Conservation (phyloP, 2,888 invertebrate species). For the Lepeophtheirus nordmannii region DNA sequence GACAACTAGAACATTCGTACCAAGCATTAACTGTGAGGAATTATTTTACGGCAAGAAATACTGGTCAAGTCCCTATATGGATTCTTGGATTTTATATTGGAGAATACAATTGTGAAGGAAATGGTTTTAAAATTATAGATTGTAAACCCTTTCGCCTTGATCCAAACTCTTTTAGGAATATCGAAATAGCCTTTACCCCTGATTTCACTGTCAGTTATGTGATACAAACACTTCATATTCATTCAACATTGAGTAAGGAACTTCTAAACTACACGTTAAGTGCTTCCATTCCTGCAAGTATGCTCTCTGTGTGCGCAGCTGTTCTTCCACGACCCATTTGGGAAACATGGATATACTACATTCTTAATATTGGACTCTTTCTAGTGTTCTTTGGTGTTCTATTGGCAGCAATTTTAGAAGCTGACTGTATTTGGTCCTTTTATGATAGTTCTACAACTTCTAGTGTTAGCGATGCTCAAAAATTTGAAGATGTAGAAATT, state of each 20-base stretch:
- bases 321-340: conserved; percentile 56
- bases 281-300: conserved; percentile 48
- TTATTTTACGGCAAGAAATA: conserved; percentile 69
- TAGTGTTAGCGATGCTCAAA: conserved; percentile 38
- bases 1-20: conserved; percentile 24
- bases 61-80: conserved; percentile 70
- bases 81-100: conserved; percentile 52
- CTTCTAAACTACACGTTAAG: conserved; percentile 50
- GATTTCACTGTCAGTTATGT: conserved; percentile 66
- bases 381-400: conserved; percentile 49
- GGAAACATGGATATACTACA: conserved; percentile 55
- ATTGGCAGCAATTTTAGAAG: conserved; percentile 53
- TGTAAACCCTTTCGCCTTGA: conserved; percentile 53
- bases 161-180: conserved; percentile 55
- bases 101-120: conserved; percentile 50
- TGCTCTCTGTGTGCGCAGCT: conserved; percentile 50
- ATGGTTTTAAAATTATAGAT: conserved; percentile 59
- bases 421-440: conserved; percentile 46
- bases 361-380: conserved; percentile 44
- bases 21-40: conserved; percentile 53
- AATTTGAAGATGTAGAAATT: background rate
- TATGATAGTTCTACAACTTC: conserved; percentile 33
- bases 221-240: conserved; percentile 43
- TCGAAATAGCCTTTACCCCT: conserved; percentile 73
- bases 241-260: conserved; percentile 29